Evolutionary conservation across 2,797 vertebrate genomes (phyloP), one percentile per base, ranked within the genome.

Genomic region (Huso huso): DNA sequence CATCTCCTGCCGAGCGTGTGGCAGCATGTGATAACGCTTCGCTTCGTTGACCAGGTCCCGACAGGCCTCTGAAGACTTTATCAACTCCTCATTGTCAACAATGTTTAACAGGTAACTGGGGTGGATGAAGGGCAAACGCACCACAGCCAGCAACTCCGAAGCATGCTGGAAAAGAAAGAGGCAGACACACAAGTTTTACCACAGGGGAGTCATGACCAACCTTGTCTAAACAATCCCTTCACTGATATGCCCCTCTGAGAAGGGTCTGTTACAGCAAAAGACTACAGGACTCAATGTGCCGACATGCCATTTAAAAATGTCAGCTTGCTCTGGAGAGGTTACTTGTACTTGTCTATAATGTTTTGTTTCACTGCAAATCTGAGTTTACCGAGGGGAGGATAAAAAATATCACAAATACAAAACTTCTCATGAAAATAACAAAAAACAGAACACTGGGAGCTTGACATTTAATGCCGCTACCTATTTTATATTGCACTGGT

Each of bases 11-110:
- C 97, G 90, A 0, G 96, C 96, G 0, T 99, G 97, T 0, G 97
- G 97, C 78, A 99, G 84, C 97, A 98, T 99, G 90, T 98, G 97
- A 77, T 99, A 99, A 63, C 96, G 93, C 70, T 99, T 99, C 77
- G 97, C 94, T 75, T 99, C 97, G 0, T 99, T 99, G 74, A 99
- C 97, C 72, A 99, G 90, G 69, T 99, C 96, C 13, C 96, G 87
- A 69, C 96, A 99, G 0, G 95, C 95, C 83, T 99, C 96, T 0
- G 95, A 96, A 0, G 95, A 95, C 83, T 98, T 98, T 83, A 99
- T 98, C 73, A 99, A 84, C 86, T 99, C 96, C 83, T 99, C 96
- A 1, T 97, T 97, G 89, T 98, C 96, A 69, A 99, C 95, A 65
- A 99, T 90, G 0, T 99, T 99, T 68, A 99, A 93, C 77, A 98